Base-by-base conservation (phyloP, 2,888 invertebrate genomes). In the Drosophila quinaria region DNA sequence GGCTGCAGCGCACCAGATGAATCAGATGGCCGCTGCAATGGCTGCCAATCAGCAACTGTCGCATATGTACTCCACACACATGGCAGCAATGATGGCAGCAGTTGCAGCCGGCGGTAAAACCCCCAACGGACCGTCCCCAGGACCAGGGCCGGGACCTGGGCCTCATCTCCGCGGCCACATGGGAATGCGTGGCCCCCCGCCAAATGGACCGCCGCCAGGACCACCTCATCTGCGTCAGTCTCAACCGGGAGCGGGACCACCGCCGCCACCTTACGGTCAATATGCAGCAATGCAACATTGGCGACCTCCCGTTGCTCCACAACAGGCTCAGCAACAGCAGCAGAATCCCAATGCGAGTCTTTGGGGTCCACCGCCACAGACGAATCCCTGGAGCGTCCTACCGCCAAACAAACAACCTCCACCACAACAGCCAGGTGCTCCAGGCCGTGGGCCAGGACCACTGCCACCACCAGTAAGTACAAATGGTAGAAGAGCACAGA, bases 321-420 rank as follows among this genome's bases (percentile, higher is more conserved):
- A 90, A 29, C 83, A 85, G 37, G 72, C 80, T 0, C 58, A 58
- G 6, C 89, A 86, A 19, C 87, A 84, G 41, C 91, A 90, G 15
- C 89, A 91, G 56, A 93, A 93, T 81, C 92, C 92, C 0, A 93
- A 93, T 70, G 91, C 92, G 35, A 92, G 90, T 54, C 86, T 93
- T 4, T 93, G 92, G 90, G 92, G 93, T 4, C 92, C 93, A 25
- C 92, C 93, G 13, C 92, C 93, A 0, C 92, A 92, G 60, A 90
- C 91, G 25, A 92, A 92, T 81, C 92, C 93, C 0, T 92, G 92
- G 92, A 92, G 91, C 46, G 93, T 88, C 13, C 60, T 92, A 64
- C 92, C 92, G 5, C 86, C 90, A 13, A 86, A 80, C 72, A 92
- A 90, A 63, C 91, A 81, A 73, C 90, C 74, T 58, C 87, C 73